phyloP scores from a whole-genome alignment of 2,888 invertebrate species.

The Nipponacmea schrenckii region DNA sequence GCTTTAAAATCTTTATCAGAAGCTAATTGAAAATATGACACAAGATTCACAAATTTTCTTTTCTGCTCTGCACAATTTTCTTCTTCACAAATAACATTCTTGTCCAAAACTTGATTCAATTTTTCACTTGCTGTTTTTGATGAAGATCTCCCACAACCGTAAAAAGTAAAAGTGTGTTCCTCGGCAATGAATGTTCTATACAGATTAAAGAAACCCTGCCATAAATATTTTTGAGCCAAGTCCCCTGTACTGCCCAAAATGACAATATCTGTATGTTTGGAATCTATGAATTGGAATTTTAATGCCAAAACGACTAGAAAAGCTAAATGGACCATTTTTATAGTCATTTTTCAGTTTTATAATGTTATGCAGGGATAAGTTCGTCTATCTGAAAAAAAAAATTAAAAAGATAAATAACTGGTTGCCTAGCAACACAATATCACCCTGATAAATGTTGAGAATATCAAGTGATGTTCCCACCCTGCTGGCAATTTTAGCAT shows the following conservation, averaged over 20 bases:
- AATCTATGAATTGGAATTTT: neutral
- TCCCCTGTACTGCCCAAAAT: conserved; percentile 61
- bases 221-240: conserved; percentile 63
- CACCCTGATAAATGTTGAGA: too few relatives aligned
- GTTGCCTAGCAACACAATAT: too few relatives aligned
- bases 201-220: conserved; percentile 55
- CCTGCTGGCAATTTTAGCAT: too few relatives aligned
- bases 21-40: conserved; percentile 52
- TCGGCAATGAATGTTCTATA: conserved; percentile 33
- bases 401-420: too few relatives aligned
- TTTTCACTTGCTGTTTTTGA: conserved; percentile 38
- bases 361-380: too few relatives aligned
- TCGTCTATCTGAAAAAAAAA: too few relatives aligned
- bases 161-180: conserved; percentile 54
- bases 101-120: conserved; percentile 48
- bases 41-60: conserved; percentile 47
- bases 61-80: conserved; percentile 44
- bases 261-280: conserved; percentile 46
- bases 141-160: conserved; percentile 45
- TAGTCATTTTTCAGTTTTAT: too few relatives aligned
- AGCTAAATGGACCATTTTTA: too few relatives aligned
- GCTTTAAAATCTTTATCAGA: conserved; percentile 47
- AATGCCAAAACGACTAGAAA: too few relatives aligned
- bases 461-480: too few relatives aligned
- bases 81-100: conserved; percentile 41